Evolutionary conservation across 2,888 invertebrate genomes (phyloP).

Genomic region (Neuroscelio doddi): DNA sequence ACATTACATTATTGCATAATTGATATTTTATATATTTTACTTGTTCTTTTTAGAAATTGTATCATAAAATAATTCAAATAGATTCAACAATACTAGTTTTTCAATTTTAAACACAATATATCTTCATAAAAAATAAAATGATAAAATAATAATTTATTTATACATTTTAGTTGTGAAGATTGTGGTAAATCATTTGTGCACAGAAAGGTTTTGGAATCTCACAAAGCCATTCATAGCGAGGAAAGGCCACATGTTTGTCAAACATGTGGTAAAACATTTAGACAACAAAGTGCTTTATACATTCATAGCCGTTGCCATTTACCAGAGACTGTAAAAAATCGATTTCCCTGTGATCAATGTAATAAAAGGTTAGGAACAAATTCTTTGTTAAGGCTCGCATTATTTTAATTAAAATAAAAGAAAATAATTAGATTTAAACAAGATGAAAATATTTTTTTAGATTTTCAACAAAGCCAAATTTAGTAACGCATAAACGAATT

Average conservation of each 20-base stretch:
- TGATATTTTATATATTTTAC: too few relatives aligned
- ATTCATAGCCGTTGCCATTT: conserved; percentile 75
- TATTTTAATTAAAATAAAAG: too few relatives aligned
- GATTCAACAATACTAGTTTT: too few relatives aligned
- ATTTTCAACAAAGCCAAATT: conserved; percentile 76
- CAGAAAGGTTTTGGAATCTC: conserved; percentile 72
- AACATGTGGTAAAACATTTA: conserved; percentile 75
- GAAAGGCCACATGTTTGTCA: conserved; percentile 73
- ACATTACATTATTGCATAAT: neutral
- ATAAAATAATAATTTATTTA: neutral
- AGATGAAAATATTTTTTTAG: too few relatives aligned
- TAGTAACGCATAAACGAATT: conserved; percentile 75
- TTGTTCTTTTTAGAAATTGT: too few relatives aligned
- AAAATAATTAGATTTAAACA: too few relatives aligned
- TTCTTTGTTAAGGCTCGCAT: neutral
- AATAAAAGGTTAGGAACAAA: conserved; percentile 72
- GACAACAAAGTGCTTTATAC: conserved; percentile 75
- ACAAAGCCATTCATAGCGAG: conserved; percentile 73
- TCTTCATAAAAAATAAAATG: neutral
- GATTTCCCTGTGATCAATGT: conserved; percentile 76
- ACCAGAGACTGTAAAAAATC: conserved; percentile 75
- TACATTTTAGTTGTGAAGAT: conserved; percentile 71
- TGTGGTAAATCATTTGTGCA: conserved; percentile 76
- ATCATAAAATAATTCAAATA: too few relatives aligned
- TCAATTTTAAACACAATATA: neutral